A percentile compares a stretch with the other conserved stretches of the same genome.
phyloP scores from a whole-genome alignment of 1,140 invertebrate genomes.

The Calliopsis andreniformis region DNA sequence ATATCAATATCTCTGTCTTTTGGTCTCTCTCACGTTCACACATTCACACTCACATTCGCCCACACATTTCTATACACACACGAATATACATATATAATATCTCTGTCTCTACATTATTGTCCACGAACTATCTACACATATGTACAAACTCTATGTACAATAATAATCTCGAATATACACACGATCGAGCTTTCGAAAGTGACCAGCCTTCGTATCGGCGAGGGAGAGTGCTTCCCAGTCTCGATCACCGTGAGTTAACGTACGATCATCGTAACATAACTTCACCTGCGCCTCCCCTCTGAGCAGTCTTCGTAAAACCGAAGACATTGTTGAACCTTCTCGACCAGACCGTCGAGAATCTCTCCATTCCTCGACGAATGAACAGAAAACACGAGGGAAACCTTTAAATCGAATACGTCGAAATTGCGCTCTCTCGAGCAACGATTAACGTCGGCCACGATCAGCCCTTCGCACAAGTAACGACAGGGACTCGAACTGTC shows the following conservation, averaged over 20 bases:
- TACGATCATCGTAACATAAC: neutral
- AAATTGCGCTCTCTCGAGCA: too few relatives aligned
- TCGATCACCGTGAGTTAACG: neutral
- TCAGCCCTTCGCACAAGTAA: neutral
- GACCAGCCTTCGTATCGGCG: conserved; percentile 2
- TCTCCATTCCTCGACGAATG: too few relatives aligned
- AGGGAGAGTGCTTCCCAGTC: too few relatives aligned
- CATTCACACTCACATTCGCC: conserved; percentile 41
- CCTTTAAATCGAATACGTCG: too few relatives aligned
- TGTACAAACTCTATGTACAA: conserved; percentile 71
- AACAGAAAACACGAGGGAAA: neutral
- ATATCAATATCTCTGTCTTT: conserved; percentile 65
- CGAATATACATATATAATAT: conserved; percentile 22
- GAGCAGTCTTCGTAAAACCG: conserved; percentile 67
- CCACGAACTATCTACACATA: conserved; percentile 72
- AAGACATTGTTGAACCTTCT: conserved; percentile 28
- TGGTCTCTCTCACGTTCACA: conserved; percentile 59
- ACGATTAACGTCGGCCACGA: neutral
- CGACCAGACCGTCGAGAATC: neutral
- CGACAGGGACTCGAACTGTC: neutral
- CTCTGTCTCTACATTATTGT: conserved; percentile 70
- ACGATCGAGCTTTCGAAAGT: neutral
- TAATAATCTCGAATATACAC: conserved; percentile 31
- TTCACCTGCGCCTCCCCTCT: too few relatives aligned
- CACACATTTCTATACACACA: neutral